Base-by-base conservation (phyloP, 1,140 invertebrate genomes). In the Drosophila truncata region DNA sequence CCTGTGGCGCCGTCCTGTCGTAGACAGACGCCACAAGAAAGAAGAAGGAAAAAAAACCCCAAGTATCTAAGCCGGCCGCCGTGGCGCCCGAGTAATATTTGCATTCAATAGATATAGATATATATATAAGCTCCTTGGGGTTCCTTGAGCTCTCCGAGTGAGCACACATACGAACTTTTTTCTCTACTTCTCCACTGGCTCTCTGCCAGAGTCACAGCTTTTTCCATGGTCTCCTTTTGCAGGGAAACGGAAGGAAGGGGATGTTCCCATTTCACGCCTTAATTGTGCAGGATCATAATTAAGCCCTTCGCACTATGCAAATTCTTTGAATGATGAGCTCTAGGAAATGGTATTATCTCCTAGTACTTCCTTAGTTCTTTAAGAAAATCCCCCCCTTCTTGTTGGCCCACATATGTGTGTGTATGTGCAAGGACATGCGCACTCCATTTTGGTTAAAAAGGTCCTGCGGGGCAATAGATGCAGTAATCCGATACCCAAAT, bases 391-490 rank as follows among this genome's bases (percentile, higher is more conserved):
- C n/a, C 13, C 5, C 0, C 18, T 60, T 54, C 13, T 11, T 35
- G 9, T 25, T 55, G 52, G 8, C 14, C 29, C 47, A 62, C 60
- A 57, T 61, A 46, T 71, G 54, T 33, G 52, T 71, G 58, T 65
- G 49, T 78, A 64, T 82, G 73, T 81, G 62, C 62, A 60, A 49
- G 84, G 84, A 90, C 84, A 88, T 88, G 84, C 84, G 84, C 84
- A 88, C 59, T 78, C 41, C 74, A 78, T 72, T 55, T 84, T 61
- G 81, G 67, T 67, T 70, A 62, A 47, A 49, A 60, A 55, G 63
- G 72, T 72, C 65, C 85, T 64, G 62, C 65, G 57, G 58, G 61
- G 55, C 41, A 73, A 23, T 37, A 75, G 63, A 65, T 84, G 80
- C 84, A 90, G 49, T 64, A 54, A 61, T 54, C 71, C 41, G 27